Evolutionary conservation across 2,888 invertebrate genomes (phyloP).

Genomic region (Trachelus troglodyta): DNA sequence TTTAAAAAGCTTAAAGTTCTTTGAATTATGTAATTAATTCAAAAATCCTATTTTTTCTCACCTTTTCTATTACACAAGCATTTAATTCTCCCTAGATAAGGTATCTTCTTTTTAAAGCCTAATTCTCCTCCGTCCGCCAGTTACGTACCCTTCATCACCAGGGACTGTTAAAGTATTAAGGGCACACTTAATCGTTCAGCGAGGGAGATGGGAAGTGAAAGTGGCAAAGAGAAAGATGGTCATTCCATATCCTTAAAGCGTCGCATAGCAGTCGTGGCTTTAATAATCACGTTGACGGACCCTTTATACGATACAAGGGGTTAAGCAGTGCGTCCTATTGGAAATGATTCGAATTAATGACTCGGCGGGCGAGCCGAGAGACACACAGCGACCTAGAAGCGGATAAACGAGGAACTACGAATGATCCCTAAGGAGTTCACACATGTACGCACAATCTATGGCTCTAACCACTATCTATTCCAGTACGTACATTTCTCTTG

Average conservation of each 20-base stretch:
- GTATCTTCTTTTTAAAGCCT: background rate
- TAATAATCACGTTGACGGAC: constrained; percentile 27
- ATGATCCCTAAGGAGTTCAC: constrained; percentile 2
- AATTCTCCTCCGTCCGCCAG: background rate
- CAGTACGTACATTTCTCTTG: background rate
- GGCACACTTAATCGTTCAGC: background rate
- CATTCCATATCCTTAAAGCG: background rate
- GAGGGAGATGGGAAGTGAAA: background rate
- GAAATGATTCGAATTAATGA: constrained; percentile 54
- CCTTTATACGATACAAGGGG: constrained; percentile 27
- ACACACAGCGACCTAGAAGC: background rate
- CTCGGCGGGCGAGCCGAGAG: constrained; percentile 11
- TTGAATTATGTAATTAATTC: background rate
- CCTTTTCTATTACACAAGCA: background rate
- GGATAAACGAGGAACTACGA: background rate
- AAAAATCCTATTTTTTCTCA: background rate
- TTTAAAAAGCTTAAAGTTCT: background rate
- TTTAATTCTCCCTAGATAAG: background rate
- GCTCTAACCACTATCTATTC: background rate
- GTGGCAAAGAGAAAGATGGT: background rate
- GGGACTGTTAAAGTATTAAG: background rate
- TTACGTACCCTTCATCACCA: background rate
- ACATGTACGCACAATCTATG: background rate
- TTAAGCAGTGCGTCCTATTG: constrained; percentile 37
- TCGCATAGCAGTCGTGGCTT: background rate